These are phyloP conservation scores for Serinus canaria DNA, from an alignment of 2,113 vertebrate genomes.

Conservation along the genomic window DNA sequence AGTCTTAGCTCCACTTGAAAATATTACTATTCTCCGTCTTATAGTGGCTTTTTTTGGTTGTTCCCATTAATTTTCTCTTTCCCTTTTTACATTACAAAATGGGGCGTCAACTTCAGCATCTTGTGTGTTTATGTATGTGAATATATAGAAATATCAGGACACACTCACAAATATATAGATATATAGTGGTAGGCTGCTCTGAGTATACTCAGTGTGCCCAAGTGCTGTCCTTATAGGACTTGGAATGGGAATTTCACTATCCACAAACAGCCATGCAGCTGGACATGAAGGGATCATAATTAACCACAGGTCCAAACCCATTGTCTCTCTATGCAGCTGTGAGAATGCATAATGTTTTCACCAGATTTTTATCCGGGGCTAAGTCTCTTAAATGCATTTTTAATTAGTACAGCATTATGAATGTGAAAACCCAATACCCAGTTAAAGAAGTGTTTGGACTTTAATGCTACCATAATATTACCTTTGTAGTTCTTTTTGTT, in stretches of 20 bases:
- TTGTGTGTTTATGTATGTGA: not conserved
- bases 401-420: not conserved
- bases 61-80: not conserved
- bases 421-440: not conserved
- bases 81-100: not conserved
- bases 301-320: not conserved
- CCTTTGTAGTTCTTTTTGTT: not conserved
- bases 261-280: not conserved
- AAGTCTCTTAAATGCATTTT: not conserved
- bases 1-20: not conserved
- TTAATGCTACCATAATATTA: not conserved
- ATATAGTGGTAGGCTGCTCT: not conserved
- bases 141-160: not conserved
- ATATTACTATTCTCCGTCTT: not conserved
- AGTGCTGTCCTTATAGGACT: not conserved
- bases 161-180: rapidly evolving
- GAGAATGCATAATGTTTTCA: not conserved
- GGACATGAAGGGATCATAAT: not conserved
- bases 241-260: not conserved
- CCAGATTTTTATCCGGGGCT: not conserved
- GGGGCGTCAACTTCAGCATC: not conserved
- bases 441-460: not conserved
- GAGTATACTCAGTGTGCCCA: not conserved
- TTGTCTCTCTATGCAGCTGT: not conserved
- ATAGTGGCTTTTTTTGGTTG: not conserved